Evolutionary conservation across 2,113 vertebrate species (phyloP).

Genomic region (Cebidichthys violaceus): DNA sequence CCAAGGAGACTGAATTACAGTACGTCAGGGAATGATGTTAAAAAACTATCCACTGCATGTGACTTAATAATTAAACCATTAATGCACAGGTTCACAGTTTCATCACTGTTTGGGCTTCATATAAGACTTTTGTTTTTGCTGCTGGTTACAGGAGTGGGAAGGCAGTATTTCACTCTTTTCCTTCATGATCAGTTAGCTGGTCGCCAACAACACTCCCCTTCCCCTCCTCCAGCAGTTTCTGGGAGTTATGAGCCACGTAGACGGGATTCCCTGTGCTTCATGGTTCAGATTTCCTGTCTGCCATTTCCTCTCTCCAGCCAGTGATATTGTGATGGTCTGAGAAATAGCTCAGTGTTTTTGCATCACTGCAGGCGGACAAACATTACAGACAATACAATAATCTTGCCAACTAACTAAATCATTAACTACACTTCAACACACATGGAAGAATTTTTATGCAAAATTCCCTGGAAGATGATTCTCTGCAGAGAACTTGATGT

Average conservation of each 20-base stretch:
- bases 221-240: conserved; percentile 37
- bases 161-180: conserved; percentile 40
- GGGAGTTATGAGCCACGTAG: conserved; percentile 73
- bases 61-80: conserved; percentile 5
- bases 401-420: background rate
- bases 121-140: conserved; percentile 19
- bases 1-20: conserved; percentile 5
- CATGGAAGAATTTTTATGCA: too few relatives aligned
- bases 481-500: background rate
- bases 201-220: conserved; percentile 14
- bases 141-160: conserved; percentile 1
- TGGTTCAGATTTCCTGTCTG: conserved; percentile 64
- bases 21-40: conserved; percentile 12
- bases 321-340: conserved; percentile 9
- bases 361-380: conserved; percentile 1
- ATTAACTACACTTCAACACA: background rate
- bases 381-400: background rate
- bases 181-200: conserved; percentile 17
- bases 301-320: conserved; percentile 36
- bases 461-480: background rate
- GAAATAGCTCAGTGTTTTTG: conserved; percentile 24
- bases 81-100: background rate
- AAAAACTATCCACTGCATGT: conserved; percentile 6
- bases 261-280: conserved; percentile 73
- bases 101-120: conserved; percentile 8